phyloP scores from a whole-genome alignment of 1,140 invertebrate genomes.

The Cotesia glomerata region DNA sequence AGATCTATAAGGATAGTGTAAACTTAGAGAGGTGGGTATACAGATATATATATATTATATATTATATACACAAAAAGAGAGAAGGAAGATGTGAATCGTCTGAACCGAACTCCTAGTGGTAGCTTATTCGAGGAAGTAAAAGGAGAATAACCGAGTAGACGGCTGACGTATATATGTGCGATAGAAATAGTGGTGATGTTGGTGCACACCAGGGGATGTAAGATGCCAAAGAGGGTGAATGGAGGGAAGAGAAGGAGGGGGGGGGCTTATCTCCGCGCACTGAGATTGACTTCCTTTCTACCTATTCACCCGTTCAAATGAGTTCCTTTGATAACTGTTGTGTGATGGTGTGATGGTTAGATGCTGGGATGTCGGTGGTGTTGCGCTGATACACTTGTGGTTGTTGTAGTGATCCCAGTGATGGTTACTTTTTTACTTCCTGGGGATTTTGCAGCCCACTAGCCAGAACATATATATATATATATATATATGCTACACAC shows the following conservation, averaged over 20 bases:
- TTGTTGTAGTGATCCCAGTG: conserved; percentile 60
- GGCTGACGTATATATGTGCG: neutral
- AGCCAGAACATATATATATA: too few relatives aligned
- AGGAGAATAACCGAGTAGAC: neutral
- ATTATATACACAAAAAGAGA: too few relatives aligned
- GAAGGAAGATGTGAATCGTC: too few relatives aligned
- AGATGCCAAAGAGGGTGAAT: conserved; percentile 28
- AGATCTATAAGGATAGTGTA: too few relatives aligned
- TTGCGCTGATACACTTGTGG: conserved; percentile 43
- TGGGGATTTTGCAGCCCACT: conserved; percentile 38
- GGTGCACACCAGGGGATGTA: conserved; percentile 10
- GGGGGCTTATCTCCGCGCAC: conserved; percentile 60
- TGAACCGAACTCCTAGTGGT: too few relatives aligned
- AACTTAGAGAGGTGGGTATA: too few relatives aligned
- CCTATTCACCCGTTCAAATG: conserved; percentile 64
- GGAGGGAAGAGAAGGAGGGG: conserved; percentile 30
- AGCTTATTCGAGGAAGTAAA: neutral
- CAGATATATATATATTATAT: too few relatives aligned
- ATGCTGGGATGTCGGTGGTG: conserved; percentile 42
- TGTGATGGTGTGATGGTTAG: conserved; percentile 62
- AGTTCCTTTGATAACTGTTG: conserved; percentile 66
- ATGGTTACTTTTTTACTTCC: conserved; percentile 31
- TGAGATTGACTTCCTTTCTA: conserved; percentile 65
- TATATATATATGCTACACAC: neutral
- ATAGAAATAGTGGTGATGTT: neutral